Evolutionary conservation across 1,140 invertebrate species (phyloP).

Genomic region (Apocrypta bakeri): DNA sequence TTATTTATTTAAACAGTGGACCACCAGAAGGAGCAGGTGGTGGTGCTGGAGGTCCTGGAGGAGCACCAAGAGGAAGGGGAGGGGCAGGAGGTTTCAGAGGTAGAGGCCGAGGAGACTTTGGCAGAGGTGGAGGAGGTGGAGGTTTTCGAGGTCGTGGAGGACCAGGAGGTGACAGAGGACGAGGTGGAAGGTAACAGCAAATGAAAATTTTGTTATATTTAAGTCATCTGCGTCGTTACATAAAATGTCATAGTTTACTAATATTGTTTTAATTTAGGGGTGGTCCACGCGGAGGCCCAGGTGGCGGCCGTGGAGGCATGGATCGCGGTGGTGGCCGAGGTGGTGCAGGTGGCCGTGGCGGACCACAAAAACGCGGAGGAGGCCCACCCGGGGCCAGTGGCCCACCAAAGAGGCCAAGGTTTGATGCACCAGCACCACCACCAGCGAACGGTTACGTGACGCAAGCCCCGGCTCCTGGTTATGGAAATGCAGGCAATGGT

Average conservation of each 20-base stretch:
- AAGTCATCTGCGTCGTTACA: too few species aligned
- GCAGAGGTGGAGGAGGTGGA: constrained; percentile 65
- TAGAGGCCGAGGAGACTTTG: constrained; percentile 65
- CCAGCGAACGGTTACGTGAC: constrained; percentile 70
- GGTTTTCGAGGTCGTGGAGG: constrained; percentile 65
- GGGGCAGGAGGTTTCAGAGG: constrained; percentile 57
- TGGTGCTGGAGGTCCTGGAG: constrained; percentile 60
- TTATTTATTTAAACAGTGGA: constrained; percentile 57
- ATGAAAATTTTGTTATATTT: background rate
- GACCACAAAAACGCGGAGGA: constrained; percentile 70
- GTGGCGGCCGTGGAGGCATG: constrained; percentile 65
- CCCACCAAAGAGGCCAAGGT: constrained; percentile 71
- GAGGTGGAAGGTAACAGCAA: constrained; percentile 66
- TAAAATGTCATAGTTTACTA: background rate
- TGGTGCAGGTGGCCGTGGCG: constrained; percentile 64
- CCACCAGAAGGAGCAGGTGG: constrained; percentile 66
- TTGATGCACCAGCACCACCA: constrained; percentile 67
- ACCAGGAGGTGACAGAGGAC: constrained; percentile 63
- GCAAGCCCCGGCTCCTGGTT: constrained; percentile 66
- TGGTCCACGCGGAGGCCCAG: constrained; percentile 64
- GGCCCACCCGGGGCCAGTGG: constrained; percentile 69
- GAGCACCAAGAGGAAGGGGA: constrained; percentile 44
- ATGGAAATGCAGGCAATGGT: constrained; percentile 66
- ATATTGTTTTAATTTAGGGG: constrained; percentile 55
- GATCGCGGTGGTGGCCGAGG: constrained; percentile 66